phyloP scores from a whole-genome alignment of 1,140 invertebrate species.

The Cydia fagiglandana region DNA sequence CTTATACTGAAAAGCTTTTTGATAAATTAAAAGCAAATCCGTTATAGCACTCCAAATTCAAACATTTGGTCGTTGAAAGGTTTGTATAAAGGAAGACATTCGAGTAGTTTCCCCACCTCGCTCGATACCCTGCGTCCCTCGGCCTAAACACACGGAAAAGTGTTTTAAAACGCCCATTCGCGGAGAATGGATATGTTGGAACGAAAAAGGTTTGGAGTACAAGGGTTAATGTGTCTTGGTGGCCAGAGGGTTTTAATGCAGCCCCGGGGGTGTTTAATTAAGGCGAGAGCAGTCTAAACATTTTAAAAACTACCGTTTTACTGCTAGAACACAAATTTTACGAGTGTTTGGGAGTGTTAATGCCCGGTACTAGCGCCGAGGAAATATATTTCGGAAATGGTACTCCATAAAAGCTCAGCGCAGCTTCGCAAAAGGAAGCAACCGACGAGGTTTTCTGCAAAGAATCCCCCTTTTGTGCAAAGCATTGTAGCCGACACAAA shows the following conservation, averaged over 20 bases:
- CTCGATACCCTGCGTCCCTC: constrained; percentile 14
- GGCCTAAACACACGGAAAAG: constrained; percentile 55
- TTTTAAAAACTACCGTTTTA: constrained; percentile 11
- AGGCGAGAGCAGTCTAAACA: constrained; percentile 12
- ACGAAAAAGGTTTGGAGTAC: constrained; percentile 26
- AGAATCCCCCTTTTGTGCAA: neutral
- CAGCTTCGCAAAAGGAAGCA: constrained; percentile 9
- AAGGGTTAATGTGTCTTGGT: constrained; percentile 31
- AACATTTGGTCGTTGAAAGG: constrained; percentile 12
- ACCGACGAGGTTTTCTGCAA: constrained; percentile 1
- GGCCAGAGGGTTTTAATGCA: constrained; percentile 20
- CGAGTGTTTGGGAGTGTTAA: constrained; percentile 8
- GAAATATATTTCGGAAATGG: constrained; percentile 29
- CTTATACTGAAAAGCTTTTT: constrained; percentile 11
- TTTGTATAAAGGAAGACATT: constrained; percentile 36
- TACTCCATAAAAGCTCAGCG: constrained; percentile 11
- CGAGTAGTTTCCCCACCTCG: constrained; percentile 40
- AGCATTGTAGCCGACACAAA: constrained; percentile 20
- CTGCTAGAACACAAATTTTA: constrained; percentile 8
- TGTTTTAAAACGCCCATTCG: constrained; percentile 50
- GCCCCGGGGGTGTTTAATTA: constrained; percentile 26
- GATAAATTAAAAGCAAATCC: constrained; percentile 27
- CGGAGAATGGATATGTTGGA: constrained; percentile 41
- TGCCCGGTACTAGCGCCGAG: constrained; percentile 12
- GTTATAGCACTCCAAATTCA: constrained; percentile 16